Percentiles rank a stretch among this genome's conserved stretches.
Conservation (phyloP, 2,888 invertebrate species). For the Leptinotarsa tumamoca region DNA sequence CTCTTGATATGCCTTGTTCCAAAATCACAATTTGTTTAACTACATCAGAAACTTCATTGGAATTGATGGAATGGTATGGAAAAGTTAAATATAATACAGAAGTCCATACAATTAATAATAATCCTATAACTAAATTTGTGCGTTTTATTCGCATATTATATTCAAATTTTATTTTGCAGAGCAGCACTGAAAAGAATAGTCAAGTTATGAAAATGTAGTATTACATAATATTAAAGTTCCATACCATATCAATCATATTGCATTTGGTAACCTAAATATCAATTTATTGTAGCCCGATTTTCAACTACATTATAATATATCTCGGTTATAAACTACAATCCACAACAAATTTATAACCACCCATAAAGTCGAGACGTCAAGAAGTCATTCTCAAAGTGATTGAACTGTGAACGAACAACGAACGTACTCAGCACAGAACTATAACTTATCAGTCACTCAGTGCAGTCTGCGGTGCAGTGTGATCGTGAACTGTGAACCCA, state of each 20-base stretch:
- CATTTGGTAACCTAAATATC: not conserved
- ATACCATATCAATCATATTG: constrained; percentile 16
- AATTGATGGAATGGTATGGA: constrained; percentile 66
- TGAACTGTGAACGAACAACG: too few relatives aligned
- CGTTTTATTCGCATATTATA: constrained; percentile 57
- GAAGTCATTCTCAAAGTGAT: too few relatives aligned
- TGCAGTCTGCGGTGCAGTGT: too few relatives aligned
- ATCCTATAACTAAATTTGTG: constrained; percentile 66
- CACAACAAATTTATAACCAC: not conserved
- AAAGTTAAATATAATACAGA: constrained; percentile 70
- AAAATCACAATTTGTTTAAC: constrained; percentile 61
- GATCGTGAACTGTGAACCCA: too few relatives aligned
- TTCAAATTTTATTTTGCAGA: constrained; percentile 38
- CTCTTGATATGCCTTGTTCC: constrained; percentile 66
- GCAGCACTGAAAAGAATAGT: constrained; percentile 31
- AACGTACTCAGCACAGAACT: too few relatives aligned
- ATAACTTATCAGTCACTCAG: too few relatives aligned
- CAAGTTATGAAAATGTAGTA: not conserved
- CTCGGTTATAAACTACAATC: not conserved
- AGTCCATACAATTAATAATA: constrained; percentile 67
- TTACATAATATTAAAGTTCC: not conserved
- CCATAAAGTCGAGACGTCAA: not conserved
- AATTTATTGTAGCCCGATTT: constrained; percentile 4
- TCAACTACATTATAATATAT: not conserved
- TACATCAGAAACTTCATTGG: constrained; percentile 55